phyloP scores from a whole-genome alignment of 2,888 invertebrate genomes.

The Athalia cordata region DNA sequence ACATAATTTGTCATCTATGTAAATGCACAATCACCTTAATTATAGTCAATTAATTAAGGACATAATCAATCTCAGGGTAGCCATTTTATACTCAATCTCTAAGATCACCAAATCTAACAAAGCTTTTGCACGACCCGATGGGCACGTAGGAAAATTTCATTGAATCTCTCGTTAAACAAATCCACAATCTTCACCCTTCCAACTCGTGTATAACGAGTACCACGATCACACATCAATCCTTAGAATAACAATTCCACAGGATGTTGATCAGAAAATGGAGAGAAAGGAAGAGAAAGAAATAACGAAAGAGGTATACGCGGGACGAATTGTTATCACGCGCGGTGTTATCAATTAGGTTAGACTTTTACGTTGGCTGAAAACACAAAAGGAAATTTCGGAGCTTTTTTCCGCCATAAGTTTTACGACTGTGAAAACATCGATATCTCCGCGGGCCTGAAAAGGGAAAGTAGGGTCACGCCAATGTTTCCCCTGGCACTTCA shows the following conservation, averaged over 20 bases:
- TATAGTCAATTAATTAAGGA: conserved; percentile 29
- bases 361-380: not conserved
- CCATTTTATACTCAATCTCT: not conserved
- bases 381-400: conserved; percentile 1
- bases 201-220: too few species aligned
- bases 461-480: conserved; percentile 8
- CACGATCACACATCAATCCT: too few species aligned
- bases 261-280: too few species aligned
- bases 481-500: not conserved
- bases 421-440: conserved; percentile 32
- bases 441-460: not conserved
- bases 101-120: conserved; percentile 24
- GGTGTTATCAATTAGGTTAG: conserved; percentile 3
- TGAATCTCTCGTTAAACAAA: not conserved
- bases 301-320: too few species aligned
- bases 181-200: not conserved
- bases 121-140: conserved; percentile 12
- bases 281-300: too few species aligned
- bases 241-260: too few species aligned
- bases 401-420: not conserved
- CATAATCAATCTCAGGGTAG: conserved; percentile 2
- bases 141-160: conserved; percentile 30
- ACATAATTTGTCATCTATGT: conserved; percentile 19
- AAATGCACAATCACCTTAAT: conserved; percentile 27
- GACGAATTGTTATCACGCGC: not conserved